Evolutionary conservation across 2,888 invertebrate genomes (phyloP), one percentile per base, ranked within the genome.

Genomic region (Archips crataeganus): DNA sequence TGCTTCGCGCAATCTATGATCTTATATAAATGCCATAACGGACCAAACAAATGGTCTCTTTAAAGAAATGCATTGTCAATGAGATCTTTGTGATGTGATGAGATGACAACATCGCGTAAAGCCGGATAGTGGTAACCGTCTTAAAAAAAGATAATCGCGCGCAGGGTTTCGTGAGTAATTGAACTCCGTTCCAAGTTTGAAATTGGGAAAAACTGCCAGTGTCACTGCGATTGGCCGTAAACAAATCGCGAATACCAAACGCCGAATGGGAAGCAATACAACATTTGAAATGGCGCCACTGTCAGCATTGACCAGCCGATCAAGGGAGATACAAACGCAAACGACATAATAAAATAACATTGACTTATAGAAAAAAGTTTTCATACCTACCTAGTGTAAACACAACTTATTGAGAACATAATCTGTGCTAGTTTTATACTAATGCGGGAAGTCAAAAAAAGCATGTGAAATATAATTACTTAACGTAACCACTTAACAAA

Each of bases 11-110:
- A 73, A 73, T 73, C 68, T 59, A 49, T 82, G 83, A 83, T 85
- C 82, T 23, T 23, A 23, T 23, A 83, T 69, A 67, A 69, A 72
- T 61, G 36, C 51, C 64, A 60, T 90, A 92, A 91, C 90, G 90
- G 90, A 79, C 79, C 61, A 60, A 45, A 66, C 59, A 62, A 67
- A 71, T 42, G 39, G 59, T 32, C 23, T 34, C 6, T 6, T 39
- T 39, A 45, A 49, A 47, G 32, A 57, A 62, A 42, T 47, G 11
- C 34, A 42, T 69, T 63, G 57, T 13, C 32, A 63, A n/a, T 49
- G n/a, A 47, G 8, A 23, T 10, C 3, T 13, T 13, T 23, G 8
- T 32, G 32, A 47, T 60, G 10, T n/a, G 9, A 36, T 45, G 45
- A 6, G 9, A 36, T 45, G 45, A 6, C 9, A 23, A 54, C n/a